phyloP scores from a whole-genome alignment of 2,888 invertebrate species.

The Drosophila peninsularis region DNA sequence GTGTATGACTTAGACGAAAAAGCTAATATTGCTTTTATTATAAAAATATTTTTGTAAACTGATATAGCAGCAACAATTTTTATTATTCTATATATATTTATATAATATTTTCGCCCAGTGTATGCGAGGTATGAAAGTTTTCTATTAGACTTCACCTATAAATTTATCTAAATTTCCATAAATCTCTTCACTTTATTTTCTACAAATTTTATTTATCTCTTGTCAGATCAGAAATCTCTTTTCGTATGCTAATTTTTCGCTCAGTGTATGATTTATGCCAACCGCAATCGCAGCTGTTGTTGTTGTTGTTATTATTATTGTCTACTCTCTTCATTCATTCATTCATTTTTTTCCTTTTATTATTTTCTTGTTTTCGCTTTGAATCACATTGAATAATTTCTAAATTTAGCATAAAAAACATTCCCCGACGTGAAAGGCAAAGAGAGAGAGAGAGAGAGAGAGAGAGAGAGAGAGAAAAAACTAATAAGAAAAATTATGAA shows the following conservation, averaged over 20 bases:
- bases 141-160: background rate
- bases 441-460: no score
- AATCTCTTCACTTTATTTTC: background rate
- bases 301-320: slow-evolving; percentile 22
- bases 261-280: slow-evolving; percentile 39
- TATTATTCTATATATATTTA: background rate
- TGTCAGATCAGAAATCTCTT: background rate
- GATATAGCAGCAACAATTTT: no score
- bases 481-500: slow-evolving; percentile 11
- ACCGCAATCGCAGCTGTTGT: slow-evolving; percentile 8
- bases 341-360: slow-evolving; percentile 25
- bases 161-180: background rate
- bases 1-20: no score
- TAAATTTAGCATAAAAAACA: slow-evolving; percentile 71
- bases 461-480: slow-evolving; percentile 7
- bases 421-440: slow-evolving; percentile 50
- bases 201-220: background rate
- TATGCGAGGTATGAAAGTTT: background rate
- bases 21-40: no score
- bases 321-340: slow-evolving; percentile 54
- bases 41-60: no score
- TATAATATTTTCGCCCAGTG: background rate
- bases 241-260: slow-evolving; percentile 9
- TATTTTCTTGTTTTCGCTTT: slow-evolving; percentile 42
- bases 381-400: slow-evolving; percentile 74